These are phyloP conservation scores for Axea sp. DNA, from an alignment of 2,888 invertebrate species.

Conservation along the genomic window DNA sequence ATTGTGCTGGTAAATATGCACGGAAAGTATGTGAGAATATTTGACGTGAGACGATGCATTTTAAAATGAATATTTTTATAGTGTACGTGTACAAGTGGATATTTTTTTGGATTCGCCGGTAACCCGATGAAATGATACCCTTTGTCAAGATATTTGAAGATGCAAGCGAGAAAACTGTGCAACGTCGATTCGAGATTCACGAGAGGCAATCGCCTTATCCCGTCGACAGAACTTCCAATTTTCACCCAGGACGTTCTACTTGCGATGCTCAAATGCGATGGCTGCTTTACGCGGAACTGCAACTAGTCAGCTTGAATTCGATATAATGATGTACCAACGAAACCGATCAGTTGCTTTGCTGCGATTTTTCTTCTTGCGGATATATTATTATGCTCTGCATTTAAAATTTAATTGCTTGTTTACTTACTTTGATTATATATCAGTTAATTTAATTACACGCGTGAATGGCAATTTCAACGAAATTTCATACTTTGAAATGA, in stretches of 20 bases:
- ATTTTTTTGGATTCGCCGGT: conserved; percentile 5
- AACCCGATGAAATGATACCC: conserved; percentile 17
- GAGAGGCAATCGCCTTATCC: conserved; percentile 52
- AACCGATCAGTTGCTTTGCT: conserved; percentile 4
- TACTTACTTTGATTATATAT: no score
- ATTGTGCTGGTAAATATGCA: no score
- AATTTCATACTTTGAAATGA: no score
- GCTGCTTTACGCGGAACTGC: conserved; percentile 37
- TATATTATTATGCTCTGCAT: no score
- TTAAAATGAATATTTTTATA: no score
- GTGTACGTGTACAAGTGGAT: conserved; percentile 16
- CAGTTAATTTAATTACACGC: no score
- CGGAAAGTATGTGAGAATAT: no score
- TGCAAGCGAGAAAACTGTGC: conserved; percentile 12
- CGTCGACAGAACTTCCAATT: conserved; percentile 55
- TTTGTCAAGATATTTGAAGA: conserved; percentile 30
- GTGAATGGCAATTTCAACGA: no score
- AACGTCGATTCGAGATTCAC: conserved; percentile 45
- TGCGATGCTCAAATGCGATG: conserved; percentile 53
- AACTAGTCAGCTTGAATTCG: conserved; percentile 44
- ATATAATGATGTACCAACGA: conserved; percentile 57
- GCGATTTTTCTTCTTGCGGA: conserved; percentile 20
- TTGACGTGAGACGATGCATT: no score
- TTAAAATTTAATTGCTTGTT: no score
- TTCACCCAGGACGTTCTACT: conserved; percentile 54